Percentiles rank a stretch among this genome's conserved stretches.
These are phyloP conservation scores for Orcinus orca DNA, from an alignment of 2,113 vertebrate genomes.

Conservation along the genomic window DNA sequence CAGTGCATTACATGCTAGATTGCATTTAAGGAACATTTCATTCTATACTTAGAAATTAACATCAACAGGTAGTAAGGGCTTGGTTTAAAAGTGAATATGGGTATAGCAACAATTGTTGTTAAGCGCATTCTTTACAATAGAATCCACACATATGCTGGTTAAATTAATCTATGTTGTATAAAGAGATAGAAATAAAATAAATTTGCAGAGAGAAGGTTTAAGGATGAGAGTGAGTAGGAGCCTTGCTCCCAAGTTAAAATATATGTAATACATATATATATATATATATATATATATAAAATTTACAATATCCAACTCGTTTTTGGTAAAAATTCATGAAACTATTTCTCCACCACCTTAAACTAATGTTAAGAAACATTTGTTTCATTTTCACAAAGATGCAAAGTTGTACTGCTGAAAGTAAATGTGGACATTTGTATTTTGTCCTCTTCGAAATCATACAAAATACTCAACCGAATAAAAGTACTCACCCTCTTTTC, in stretches of 20 bases:
- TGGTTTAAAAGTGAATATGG: background rate
- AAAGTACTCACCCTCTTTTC: background rate
- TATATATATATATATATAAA: background rate
- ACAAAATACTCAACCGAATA: background rate
- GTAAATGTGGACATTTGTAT: background rate
- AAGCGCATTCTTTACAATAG: background rate
- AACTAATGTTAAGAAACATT: background rate
- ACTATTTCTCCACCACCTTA: background rate
- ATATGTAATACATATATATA: background rate
- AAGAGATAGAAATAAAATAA: background rate
- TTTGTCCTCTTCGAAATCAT: background rate
- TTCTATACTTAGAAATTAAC: background rate
- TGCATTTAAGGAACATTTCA: background rate
- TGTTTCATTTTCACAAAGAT: background rate
- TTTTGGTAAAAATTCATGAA: background rate
- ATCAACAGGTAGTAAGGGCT: background rate
- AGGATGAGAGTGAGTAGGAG: background rate
- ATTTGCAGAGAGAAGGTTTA: background rate
- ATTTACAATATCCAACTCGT: background rate
- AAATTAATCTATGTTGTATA: background rate
- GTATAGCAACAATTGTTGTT: background rate
- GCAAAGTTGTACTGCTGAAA: background rate
- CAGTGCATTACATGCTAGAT: background rate
- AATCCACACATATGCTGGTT: background rate
- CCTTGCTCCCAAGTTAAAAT: background rate